phyloP scores from a whole-genome alignment of 2,113 vertebrate genomes.

The Cranoglanis bouderius region DNA sequence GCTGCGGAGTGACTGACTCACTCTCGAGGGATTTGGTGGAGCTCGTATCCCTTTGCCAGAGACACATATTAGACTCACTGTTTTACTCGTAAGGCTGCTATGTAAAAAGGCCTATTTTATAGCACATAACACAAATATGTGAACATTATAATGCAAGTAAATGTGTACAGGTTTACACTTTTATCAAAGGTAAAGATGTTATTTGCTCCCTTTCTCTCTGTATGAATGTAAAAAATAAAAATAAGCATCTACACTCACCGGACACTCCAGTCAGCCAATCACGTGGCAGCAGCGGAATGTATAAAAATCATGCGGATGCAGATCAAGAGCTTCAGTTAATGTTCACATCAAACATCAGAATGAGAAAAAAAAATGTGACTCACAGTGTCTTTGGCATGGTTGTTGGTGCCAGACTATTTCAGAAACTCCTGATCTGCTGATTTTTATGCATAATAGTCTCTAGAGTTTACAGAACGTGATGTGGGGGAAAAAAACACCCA shows the following conservation, averaged over 20 bases:
- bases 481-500: background rate
- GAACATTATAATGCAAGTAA: background rate
- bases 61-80: conserved; percentile 41
- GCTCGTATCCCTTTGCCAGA: conserved; percentile 21
- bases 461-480: background rate
- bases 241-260: background rate
- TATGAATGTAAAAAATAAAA: background rate
- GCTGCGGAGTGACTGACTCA: conserved; percentile 19
- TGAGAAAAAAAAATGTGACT: background rate
- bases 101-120: background rate
- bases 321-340: background rate
- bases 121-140: background rate
- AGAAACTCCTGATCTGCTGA: background rate
- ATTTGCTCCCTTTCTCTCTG: background rate
- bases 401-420: background rate
- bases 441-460: background rate
- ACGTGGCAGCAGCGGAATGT: background rate
- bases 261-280: background rate
- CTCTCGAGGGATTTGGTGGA: conserved; percentile 11
- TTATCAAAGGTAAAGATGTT: background rate
- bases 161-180: background rate
- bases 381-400: background rate
- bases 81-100: conserved; percentile 21
- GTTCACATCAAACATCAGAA: background rate
- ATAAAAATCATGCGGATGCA: background rate